Base-by-base conservation (phyloP, 92 coral and sea anemone genomes). In the Desmophyllum pertusum region DNA sequence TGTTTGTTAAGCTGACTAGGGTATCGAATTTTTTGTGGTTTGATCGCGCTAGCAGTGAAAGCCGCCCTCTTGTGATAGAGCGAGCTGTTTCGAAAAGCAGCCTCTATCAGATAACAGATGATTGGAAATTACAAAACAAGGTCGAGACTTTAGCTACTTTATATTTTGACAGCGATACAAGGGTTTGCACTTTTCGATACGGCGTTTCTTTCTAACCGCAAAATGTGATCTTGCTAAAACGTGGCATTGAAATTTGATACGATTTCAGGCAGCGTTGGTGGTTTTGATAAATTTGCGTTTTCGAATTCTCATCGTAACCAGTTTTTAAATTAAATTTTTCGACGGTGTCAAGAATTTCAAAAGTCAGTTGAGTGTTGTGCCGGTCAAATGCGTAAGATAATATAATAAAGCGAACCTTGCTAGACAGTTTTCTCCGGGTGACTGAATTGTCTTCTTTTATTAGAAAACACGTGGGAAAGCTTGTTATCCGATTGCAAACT, bases 141-240 rank as follows among this genome's bases (percentile, higher is more conserved):
- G 76, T 29, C 46, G 53, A 69, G 41, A 50, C 67, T 5, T 46
- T 73, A 80, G 71, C 76, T 68, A 36, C 68, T 69, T 30, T 35
- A 31, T 35, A 29, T 38, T 80, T 67, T 46, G 76, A 35, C 35
- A 68, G 57, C 33, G 64, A 61, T 25, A 50, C 46, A 50, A 50
- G 62, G 76, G 76, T 50, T 31, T 31, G 10, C 17, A 48, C 64
- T 67, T 46, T 30, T 21, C 76, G 72, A 80, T 50, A 35, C 62
- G 66, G 64, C 62, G 41, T 51, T 50, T 68, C 84, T 80, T 67
- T 48, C 84, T 38, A 80, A 80, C 84, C 84, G 66, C 84, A 80
- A 69, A 80, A 80, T 68, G 36, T 51, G 84, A 80, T 80, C 68
- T 80, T 68, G 38, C 35, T 25, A 80, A 80, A 80, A 80, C 84